Evolutionary conservation across 2,797 vertebrate genomes (phyloP), one percentile per base, ranked within the genome.

Genomic region (Enteromius argenteus): DNA sequence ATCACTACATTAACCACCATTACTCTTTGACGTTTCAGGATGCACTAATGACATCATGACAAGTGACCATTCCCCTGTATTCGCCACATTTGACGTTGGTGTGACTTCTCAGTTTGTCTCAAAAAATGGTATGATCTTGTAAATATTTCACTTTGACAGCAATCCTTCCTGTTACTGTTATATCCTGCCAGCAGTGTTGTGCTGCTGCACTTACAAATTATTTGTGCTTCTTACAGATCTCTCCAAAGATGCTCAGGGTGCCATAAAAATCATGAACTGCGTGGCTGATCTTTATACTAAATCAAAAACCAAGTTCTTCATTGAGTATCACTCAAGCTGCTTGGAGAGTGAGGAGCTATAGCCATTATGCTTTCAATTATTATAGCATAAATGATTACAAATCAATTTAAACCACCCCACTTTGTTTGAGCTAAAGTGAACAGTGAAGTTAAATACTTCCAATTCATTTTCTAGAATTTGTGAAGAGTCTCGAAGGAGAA

Each of bases 21-120:
- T 69, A 35, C 17, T 32, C 87, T 30, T 21, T 75, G 19, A 2
- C 1, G 72, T 89, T 87, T 35, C 91, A 99, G 98, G 98, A 17
- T 97, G 98, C 90, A 97, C 98, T 81, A 97, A 95, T 9, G 97
- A 99, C 91, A 97, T 99, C 92, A 96, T 94, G 94, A 98, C 98
- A 0, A 99, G 98, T 39, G 98, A 99, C 91, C 98, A 99, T 92
- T 98, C 97, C 8, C 98, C 98, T 0, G 97, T 99, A 30, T 99
- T 99, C 84, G 97, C 97, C 77, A 98, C 98, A 0, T 99, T 98
- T 90, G 97, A 99, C 93, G 97, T 98, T 10, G 98, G 97, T 49
- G 98, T 99, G 62, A 96, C 97, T 23, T 99, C 98, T 6, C 98
- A 99, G 93, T 99, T 97, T 83, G 97, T 99, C 90, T 99, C 98